Base-by-base conservation (phyloP, 2,797 vertebrate species). In the Bovichtus variegatus region DNA sequence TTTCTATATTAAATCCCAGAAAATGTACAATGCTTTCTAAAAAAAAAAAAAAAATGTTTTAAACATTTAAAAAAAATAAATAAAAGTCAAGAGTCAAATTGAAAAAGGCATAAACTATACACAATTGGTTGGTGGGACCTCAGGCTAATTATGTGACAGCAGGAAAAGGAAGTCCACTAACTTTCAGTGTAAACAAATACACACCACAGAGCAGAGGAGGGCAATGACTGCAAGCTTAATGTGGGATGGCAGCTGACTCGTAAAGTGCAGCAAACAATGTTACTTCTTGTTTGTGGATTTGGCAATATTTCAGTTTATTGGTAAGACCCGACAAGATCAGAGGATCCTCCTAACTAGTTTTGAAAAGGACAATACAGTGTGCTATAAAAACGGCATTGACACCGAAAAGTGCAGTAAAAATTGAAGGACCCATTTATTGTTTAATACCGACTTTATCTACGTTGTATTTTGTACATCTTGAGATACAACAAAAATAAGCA, bases 161-260 rank as follows among this genome's bases (percentile, higher is more conserved):
- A 67, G 73, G 61, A 71, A 66, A 49, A 2, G 10, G 47, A 55
- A 31, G 49, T 61, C 43, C 38, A 13, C 19, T 5, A 18, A 19
- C 40, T 23, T 15, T 25, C 34, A 57, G 46, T 31, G 40, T 46
- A 53, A 55, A 59, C 25, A 65, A 64, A 62, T 5, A 12, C n/a
- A 61, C 2, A 36, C 5, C 25, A n/a, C 15, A 31, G 6, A 23
- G 15, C 2, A 31, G 34, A 47, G 41, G 29, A 23, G 9, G 31
- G 31, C 46, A 61, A 59, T 51, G 23, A 47, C 10, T 34, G 27
- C 21, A 29, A 53, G 29, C 7, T 8, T 19, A 41, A 29, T 36
- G 57, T 18, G 31, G 40, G 47, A 18, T 36, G 16, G 74, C 27
- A 2, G 63, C 11, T 10, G n/a, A 59, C 38, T n/a, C 1, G 2